phyloP scores from a whole-genome alignment of 2,797 vertebrate species.

The Phrynocephalus vlangalii region DNA sequence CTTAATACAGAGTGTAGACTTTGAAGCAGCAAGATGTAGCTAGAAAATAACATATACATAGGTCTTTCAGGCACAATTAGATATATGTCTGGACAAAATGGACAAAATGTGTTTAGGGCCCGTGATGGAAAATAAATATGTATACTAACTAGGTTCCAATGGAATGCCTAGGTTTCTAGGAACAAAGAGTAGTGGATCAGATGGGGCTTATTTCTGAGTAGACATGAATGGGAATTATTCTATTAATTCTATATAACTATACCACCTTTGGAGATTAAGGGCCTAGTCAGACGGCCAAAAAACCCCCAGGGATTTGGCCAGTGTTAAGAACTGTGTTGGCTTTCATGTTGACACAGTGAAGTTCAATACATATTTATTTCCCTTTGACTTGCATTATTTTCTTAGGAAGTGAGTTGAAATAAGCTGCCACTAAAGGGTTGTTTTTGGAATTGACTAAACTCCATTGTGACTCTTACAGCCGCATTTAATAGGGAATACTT shows the following conservation, averaged over 20 bases:
- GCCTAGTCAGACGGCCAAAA: too few relatives aligned
- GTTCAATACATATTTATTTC: too few relatives aligned
- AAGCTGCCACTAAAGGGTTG: too few relatives aligned
- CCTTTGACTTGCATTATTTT: too few relatives aligned
- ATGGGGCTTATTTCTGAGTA: background rate
- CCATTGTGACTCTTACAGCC: too few relatives aligned
- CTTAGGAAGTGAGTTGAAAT: too few relatives aligned
- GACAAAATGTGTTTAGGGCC: background rate
- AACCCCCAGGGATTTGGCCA: too few relatives aligned
- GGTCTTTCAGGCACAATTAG: background rate
- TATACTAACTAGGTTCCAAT: background rate
- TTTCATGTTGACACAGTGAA: too few relatives aligned
- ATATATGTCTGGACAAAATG: background rate
- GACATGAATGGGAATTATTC: background rate
- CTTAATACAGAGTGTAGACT: background rate
- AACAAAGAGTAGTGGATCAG: background rate
- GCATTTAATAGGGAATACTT: too few relatives aligned
- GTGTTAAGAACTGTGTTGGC: too few relatives aligned
- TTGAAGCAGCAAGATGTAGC: background rate
- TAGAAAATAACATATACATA: background rate
- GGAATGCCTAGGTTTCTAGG: too few relatives aligned
- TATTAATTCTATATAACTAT: background rate
- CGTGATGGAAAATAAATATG: background rate
- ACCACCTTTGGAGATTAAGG: background rate
- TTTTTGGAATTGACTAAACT: too few relatives aligned